Base-by-base conservation (phyloP, 2,797 vertebrate genomes). In the Syndactyla subalaris region DNA sequence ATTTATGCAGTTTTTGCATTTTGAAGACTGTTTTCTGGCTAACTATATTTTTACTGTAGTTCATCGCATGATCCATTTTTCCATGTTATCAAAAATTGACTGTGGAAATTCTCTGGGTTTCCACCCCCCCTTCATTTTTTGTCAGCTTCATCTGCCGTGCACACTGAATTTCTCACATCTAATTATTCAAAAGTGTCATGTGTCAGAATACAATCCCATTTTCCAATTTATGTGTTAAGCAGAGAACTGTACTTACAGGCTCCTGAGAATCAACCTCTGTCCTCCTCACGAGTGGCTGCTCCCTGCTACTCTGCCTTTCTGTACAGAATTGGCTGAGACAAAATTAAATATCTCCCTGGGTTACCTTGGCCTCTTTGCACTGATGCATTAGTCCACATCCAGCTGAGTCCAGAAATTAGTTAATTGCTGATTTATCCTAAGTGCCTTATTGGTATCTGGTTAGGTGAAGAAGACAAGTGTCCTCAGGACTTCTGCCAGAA, bases 131-230 rank as follows among this genome's bases (percentile, higher is more conserved):
- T 36, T 10, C 22, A 27, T 68, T 78, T 51, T 91, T 89, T 83
- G 77, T 86, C 84, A 93, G 77, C 27, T 87, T 93, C 57, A n/a
- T 87, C 55, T 88, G 51, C 84, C 73, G 10, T 83, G 82, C 79
- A 88, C 39, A 39, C 80, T 90, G 81, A 82, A 77, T 95, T 94
- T 89, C 67, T 90, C 83, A 71, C 27, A 82, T 87, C 67, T 91
- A 91, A 89, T 95, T 94, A 94, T 79, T 93, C 66, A 9, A 19
- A 84, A 89, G 67, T 89, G 59, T 63, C 46, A 54, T 57, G 88
- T 83, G 82, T 85, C 71, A 80, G 57, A 89, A 95, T 94, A 88
- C 71, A 90, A 87, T 81, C 77, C 67, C 83, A 79, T 94, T 95
- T 95, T 88, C 79, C 88, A 94, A 52, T 90, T 75, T 86, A 70